Evolutionary conservation across 2,888 invertebrate genomes (phyloP).

Genomic region (Lochmaea capreae): DNA sequence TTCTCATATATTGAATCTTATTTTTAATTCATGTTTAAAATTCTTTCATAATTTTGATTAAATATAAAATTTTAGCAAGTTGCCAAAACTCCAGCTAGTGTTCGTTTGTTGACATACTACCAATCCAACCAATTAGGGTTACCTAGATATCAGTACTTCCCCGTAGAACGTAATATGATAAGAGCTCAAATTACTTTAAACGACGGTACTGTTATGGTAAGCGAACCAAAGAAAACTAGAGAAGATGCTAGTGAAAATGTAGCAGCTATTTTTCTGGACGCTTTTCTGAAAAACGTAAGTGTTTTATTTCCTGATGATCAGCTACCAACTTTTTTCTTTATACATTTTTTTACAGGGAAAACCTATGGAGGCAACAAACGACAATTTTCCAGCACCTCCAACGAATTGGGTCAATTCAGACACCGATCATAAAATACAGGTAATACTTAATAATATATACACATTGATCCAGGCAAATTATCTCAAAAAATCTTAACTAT

Average conservation of each 20-base stretch:
- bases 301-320: neutral
- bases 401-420: slow-evolving; percentile 47
- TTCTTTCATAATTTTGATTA: neutral
- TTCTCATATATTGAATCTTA: no score
- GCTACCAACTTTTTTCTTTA: no score
- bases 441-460: neutral
- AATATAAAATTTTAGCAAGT: slow-evolving; percentile 45
- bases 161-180: slow-evolving; percentile 57
- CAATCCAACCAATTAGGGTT: slow-evolving; percentile 64
- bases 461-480: no score
- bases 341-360: slow-evolving; percentile 33
- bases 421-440: slow-evolving; percentile 31
- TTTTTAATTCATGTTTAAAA: no score
- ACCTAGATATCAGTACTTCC: slow-evolving; percentile 66
- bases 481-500: no score
- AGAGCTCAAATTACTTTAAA: slow-evolving; percentile 67
- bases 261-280: slow-evolving; percentile 60
- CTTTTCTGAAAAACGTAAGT: slow-evolving; percentile 51
- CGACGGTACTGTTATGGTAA: slow-evolving; percentile 65
- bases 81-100: slow-evolving; percentile 51
- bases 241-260: slow-evolving; percentile 68
- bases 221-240: slow-evolving; percentile 64
- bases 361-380: slow-evolving; percentile 33
- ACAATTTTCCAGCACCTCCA: slow-evolving; percentile 48
- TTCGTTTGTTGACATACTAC: slow-evolving; percentile 64